Conservation (phyloP, 1,140 invertebrate species). For the Antheraea pernyi region DNA sequence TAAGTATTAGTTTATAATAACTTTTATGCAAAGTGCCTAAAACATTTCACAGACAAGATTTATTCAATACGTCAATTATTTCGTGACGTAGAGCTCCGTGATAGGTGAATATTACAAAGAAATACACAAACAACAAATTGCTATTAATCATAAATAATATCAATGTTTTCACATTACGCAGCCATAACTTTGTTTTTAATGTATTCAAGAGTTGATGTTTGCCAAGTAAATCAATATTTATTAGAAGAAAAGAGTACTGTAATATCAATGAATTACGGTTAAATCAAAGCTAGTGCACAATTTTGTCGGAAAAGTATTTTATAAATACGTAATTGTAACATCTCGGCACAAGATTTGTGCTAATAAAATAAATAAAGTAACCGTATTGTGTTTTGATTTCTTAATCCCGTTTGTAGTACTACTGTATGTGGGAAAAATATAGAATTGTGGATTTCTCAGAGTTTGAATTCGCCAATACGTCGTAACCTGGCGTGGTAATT, state of each 20-base stretch:
- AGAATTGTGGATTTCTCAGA: too few species aligned
- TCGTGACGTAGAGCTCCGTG: too few species aligned
- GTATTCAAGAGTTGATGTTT: neutral
- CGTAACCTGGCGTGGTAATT: too few species aligned
- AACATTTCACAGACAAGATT: neutral
- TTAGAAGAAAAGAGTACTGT: neutral
- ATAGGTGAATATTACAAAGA: too few species aligned
- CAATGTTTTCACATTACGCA: neutral
- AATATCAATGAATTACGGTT: neutral
- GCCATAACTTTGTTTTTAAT: neutral
- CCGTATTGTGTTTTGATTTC: conserved; percentile 2
- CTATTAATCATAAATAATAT: too few species aligned
- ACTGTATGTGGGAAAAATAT: neutral
- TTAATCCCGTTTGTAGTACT: neutral
- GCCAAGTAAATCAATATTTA: neutral
- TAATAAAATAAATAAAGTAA: conserved; percentile 61
- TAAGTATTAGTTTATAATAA: neutral
- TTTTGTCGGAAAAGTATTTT: conserved; percentile 52
- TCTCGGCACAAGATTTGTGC: conserved; percentile 59
- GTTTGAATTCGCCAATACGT: too few species aligned
- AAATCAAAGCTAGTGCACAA: conserved; percentile 54
- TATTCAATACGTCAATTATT: neutral
- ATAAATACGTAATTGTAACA: conserved; percentile 55
- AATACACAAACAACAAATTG: neutral
- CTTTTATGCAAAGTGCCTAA: neutral